Conservation (phyloP, 2,888 invertebrate species). For the Ormyrus labotus region DNA sequence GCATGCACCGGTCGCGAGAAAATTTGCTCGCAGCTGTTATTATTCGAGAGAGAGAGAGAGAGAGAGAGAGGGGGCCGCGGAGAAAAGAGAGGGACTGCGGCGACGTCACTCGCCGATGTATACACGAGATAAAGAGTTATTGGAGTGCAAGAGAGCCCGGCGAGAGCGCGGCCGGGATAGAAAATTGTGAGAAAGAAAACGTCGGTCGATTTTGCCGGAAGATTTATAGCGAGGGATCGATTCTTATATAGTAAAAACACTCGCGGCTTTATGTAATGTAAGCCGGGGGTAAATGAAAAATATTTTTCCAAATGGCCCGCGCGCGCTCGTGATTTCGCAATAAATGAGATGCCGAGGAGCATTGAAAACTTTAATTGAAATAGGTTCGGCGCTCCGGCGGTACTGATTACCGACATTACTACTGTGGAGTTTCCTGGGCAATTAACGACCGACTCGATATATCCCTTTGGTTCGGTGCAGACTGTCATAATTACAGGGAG, state of each 20-base stretch:
- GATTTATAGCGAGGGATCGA: conserved; percentile 41
- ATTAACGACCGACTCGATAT: no score
- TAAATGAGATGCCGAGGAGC: background rate
- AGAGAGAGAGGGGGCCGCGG: background rate
- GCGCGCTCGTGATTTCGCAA: background rate
- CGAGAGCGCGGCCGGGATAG: background rate
- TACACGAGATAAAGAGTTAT: conserved; percentile 47
- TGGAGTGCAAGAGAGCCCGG: conserved; percentile 8
- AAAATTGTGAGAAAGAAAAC: conserved; percentile 47
- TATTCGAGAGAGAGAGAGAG: conserved; percentile 31
- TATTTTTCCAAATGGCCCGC: no score
- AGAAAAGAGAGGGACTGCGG: background rate
- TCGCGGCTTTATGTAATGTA: conserved; percentile 22
- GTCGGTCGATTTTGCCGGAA: conserved; percentile 47
- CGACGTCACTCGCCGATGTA: conserved; percentile 29
- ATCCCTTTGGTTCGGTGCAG: no score
- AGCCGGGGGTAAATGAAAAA: background rate
- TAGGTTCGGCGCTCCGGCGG: no score
- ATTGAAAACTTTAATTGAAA: conserved; percentile 4
- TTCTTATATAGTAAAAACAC: conserved; percentile 4
- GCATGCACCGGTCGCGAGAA: conserved; percentile 49
- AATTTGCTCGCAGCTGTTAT: conserved; percentile 52
- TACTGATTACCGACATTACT: no score
- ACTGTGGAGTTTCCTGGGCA: no score
- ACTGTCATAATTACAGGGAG: no score